These are phyloP conservation scores for Cynaeus angustus DNA, from an alignment of 2,888 invertebrate genomes.

Conservation along the genomic window DNA sequence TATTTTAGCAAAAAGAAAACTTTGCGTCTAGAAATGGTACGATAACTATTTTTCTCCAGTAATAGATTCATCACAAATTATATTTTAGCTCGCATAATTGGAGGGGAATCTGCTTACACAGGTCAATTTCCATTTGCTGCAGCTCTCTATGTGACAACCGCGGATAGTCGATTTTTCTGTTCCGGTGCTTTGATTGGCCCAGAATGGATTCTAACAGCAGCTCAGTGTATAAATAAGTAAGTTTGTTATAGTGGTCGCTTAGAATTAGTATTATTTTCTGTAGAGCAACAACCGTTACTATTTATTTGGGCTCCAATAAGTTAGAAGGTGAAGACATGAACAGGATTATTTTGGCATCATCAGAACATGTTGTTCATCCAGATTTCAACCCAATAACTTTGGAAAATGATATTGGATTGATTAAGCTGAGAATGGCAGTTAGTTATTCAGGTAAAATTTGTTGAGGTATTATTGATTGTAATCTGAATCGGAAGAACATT, in stretches of 20 bases:
- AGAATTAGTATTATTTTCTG: no score
- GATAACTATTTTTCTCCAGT: no score
- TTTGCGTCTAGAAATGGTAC: neutral
- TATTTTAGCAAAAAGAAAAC: no score
- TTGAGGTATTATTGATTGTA: no score
- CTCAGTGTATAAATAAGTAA: slow-evolving; percentile 17
- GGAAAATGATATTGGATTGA: slow-evolving; percentile 6
- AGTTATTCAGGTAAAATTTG: neutral
- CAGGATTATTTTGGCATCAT: neutral
- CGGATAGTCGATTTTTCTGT: slow-evolving; percentile 8
- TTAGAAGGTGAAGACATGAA: neutral
- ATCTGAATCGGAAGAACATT: no score
- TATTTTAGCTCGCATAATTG: slow-evolving; percentile 11
- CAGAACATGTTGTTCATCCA: neutral
- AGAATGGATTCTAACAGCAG: slow-evolving; percentile 22
- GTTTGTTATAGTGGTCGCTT: neutral
- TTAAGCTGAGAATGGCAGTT: slow-evolving; percentile 8
- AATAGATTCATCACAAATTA: neutral
- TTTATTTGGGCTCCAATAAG: neutral
- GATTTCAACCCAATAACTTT: slow-evolving; percentile 6
- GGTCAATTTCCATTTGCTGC: neutral
- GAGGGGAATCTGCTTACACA: neutral
- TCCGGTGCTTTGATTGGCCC: neutral
- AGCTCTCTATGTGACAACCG: neutral
- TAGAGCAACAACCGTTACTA: neutral